phyloP scores from a whole-genome alignment of 1,140 invertebrate genomes.

The Artemia franciscana region DNA sequence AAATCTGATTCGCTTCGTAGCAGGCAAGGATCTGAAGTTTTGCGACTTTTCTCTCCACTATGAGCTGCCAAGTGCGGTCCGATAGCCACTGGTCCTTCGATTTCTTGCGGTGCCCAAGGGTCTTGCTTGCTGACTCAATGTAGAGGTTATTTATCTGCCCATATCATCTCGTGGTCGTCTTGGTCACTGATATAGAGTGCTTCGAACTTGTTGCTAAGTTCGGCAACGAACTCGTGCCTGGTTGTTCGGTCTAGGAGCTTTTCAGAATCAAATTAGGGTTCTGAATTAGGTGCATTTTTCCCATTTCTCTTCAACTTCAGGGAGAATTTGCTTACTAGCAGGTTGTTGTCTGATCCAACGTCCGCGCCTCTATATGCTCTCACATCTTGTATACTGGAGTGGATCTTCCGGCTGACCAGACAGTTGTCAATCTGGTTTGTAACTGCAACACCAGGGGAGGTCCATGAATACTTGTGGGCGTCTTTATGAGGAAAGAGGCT shows the following conservation, averaged over 20 bases:
- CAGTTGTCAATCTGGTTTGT: neutral
- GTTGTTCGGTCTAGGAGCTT: too few species aligned
- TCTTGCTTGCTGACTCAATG: too few species aligned
- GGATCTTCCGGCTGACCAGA: neutral
- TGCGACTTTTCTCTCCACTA: too few species aligned
- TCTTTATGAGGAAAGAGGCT: neutral
- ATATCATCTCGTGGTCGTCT: neutral
- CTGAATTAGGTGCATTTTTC: neutral
- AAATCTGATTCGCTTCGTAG: neutral
- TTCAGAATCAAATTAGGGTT: neutral
- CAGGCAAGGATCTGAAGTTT: neutral
- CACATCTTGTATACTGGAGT: too few species aligned
- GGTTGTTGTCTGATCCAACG: neutral
- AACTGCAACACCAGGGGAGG: neutral
- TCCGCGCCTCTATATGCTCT: neutral
- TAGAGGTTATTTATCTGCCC: too few species aligned
- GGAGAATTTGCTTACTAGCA: neutral
- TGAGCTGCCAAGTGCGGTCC: too few species aligned
- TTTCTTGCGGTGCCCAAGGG: too few species aligned
- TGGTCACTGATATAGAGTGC: neutral
- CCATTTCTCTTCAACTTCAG: neutral
- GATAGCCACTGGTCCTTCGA: too few species aligned
- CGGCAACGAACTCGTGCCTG: neutral
- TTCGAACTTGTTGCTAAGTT: neutral
- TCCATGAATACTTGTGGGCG: neutral